Evolutionary conservation across 2,888 invertebrate species (phyloP).

Genomic region (Platerodrilus igneus): DNA sequence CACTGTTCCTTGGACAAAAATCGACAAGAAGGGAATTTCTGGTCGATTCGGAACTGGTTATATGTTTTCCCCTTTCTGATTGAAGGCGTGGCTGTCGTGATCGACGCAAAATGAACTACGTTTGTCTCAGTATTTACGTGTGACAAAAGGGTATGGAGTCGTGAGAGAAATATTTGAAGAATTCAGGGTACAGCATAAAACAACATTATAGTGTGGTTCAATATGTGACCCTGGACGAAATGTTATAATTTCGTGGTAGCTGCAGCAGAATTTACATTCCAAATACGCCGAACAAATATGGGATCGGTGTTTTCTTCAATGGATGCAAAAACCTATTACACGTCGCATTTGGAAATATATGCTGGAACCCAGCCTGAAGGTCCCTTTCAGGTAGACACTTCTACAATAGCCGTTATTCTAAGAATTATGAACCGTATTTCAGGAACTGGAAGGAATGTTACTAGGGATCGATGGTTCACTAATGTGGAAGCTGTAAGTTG

Average conservation of each 20-base stretch:
- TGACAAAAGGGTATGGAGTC: too few relatives aligned
- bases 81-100: too few relatives aligned
- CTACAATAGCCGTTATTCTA: constrained; percentile 6
- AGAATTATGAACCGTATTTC: constrained; percentile 11
- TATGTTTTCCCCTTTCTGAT: too few relatives aligned
- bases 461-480: constrained; percentile 12
- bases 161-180: constrained; percentile 26
- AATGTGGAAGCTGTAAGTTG: neutral
- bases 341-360: constrained; percentile 19
- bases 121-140: too few relatives aligned
- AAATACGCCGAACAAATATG: constrained; percentile 17
- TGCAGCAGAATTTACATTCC: constrained; percentile 16
- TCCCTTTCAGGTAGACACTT: constrained; percentile 13
- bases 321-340: constrained; percentile 23
- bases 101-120: too few relatives aligned
- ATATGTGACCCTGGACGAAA: constrained; percentile 19
- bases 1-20: too few relatives aligned
- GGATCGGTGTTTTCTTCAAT: constrained; percentile 15
- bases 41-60: too few relatives aligned
- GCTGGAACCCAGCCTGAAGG: constrained; percentile 15
- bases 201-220: constrained; percentile 12
- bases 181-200: constrained; percentile 31
- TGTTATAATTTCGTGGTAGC: constrained; percentile 16
- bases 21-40: too few relatives aligned
- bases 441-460: constrained; percentile 10